Base-by-base conservation (phyloP, 2,888 invertebrate species). In the Smittia sp. region DNA sequence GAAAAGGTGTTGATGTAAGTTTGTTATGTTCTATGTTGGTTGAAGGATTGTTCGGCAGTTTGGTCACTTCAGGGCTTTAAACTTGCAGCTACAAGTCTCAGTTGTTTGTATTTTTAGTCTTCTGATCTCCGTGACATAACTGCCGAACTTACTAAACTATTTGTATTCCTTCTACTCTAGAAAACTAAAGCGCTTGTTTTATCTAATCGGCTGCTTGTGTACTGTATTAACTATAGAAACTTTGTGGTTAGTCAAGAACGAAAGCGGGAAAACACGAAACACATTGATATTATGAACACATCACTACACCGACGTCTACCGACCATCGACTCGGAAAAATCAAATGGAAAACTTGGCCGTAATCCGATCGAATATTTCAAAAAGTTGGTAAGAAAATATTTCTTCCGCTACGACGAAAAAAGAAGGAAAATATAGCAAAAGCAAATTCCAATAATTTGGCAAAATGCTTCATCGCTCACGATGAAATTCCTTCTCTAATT, bases 381-480 rank as follows among this genome's bases (percentile, higher is more conserved):
- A 58, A 58, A 58, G 22, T 58, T 18, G 22, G 58, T n/a, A 20
- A 58, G 7, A 58, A 58, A 58, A 58, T 58, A 58, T 58, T 58
- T 58, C 58, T 13, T 22, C 58, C 7, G 58, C 58, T 22, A 58
- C 58, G 18, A 20, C 22, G n/a, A 58, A 22, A 58, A 52, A 52
- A 46, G 46, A 15, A 11, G 15, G n/a, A 46, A 15, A 46, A 46
- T 46, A 46, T 32, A 7, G 11, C 46, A 46, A 11, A 46, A 46
- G n/a, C 15, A 46, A 46, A 46, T 46, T 46, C 46, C 46, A 46
- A 46, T 46, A 46, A n/a, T 46, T 46, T n/a, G 46, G 58, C 20
- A 58, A 58, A 22, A 58, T 22, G 18, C 13, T 22, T 22, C 58
- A 58, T 18, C 22, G 46, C 46, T 58, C 58, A 58, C 58, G 13